phyloP scores from a whole-genome alignment of 2,888 invertebrate species.

The Acrocyrtus sp. region DNA sequence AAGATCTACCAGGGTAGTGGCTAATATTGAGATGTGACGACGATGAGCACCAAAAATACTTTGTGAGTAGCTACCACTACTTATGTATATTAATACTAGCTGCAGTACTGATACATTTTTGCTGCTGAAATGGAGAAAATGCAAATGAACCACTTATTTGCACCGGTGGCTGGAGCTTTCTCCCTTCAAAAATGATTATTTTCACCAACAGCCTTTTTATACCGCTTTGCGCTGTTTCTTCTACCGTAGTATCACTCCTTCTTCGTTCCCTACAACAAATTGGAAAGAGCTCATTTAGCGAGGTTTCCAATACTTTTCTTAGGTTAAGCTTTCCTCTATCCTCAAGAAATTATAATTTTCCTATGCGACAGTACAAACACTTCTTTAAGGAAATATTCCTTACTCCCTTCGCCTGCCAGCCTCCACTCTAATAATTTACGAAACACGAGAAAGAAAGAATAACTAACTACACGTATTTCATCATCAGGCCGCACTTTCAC shows the following conservation, averaged over 20 bases:
- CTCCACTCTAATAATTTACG: no score
- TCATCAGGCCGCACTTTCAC: no score
- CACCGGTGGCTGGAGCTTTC: constrained; percentile 9
- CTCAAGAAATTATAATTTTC: no score
- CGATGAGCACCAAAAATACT: constrained; percentile 38
- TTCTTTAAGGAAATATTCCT: no score
- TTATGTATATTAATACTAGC: constrained; percentile 28
- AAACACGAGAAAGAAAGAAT: no score
- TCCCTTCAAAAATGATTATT: background rate
- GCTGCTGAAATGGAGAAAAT: constrained; percentile 1
- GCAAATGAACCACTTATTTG: constrained; percentile 14
- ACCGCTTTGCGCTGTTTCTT: background rate
- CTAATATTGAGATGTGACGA: background rate
- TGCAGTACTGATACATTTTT: constrained; percentile 33
- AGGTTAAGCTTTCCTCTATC: no score
- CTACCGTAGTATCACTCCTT: background rate
- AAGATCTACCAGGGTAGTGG: constrained; percentile 40
- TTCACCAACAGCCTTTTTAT: constrained; percentile 3
- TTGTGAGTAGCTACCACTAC: constrained; percentile 30
- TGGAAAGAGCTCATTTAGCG: no score
- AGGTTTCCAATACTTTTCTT: no score
- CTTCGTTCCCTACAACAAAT: no score
- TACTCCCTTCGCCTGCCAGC: no score
- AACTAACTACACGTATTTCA: no score
- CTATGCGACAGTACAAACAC: no score